Conservation (phyloP, 2,113 vertebrate genomes). For the Gambusia affinis region DNA sequence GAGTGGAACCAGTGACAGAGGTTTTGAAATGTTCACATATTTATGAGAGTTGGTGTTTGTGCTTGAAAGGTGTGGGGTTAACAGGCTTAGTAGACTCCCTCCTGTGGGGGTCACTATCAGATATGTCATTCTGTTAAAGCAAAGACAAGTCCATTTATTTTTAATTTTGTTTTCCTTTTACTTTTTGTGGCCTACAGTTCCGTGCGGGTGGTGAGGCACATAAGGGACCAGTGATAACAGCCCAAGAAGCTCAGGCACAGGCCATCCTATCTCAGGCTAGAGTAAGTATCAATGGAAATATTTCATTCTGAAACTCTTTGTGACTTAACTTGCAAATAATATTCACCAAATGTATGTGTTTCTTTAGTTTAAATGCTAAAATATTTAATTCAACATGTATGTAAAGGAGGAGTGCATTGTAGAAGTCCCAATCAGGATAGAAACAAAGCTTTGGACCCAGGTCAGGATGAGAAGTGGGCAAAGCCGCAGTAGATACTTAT, state of each 20-base stretch:
- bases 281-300: constrained; percentile 76
- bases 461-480: constrained; percentile 23
- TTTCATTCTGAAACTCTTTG: not conserved
- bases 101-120: constrained; percentile 15
- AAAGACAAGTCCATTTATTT: constrained; percentile 41
- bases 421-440: constrained; percentile 1
- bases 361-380: not conserved
- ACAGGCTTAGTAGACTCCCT: constrained; percentile 13
- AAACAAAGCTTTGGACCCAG: constrained; percentile 22
- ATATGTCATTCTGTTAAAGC: constrained; percentile 28
- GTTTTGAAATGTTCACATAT: constrained; percentile 44
- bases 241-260: constrained; percentile 97
- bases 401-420: not conserved
- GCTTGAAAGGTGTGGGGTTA: constrained; percentile 29
- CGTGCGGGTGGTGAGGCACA: constrained; percentile 91
- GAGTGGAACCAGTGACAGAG: constrained; percentile 65
- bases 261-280: constrained; percentile 95
- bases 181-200: constrained; percentile 82
- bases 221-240: constrained; percentile 91
- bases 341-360: not conserved
- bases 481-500: constrained; percentile 60
- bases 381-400: not conserved
- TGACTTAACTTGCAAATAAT: not conserved
- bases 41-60: constrained; percentile 8
- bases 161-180: constrained; percentile 38